phyloP scores from a whole-genome alignment of 2,113 vertebrate genomes.

The Silurus asotus region DNA sequence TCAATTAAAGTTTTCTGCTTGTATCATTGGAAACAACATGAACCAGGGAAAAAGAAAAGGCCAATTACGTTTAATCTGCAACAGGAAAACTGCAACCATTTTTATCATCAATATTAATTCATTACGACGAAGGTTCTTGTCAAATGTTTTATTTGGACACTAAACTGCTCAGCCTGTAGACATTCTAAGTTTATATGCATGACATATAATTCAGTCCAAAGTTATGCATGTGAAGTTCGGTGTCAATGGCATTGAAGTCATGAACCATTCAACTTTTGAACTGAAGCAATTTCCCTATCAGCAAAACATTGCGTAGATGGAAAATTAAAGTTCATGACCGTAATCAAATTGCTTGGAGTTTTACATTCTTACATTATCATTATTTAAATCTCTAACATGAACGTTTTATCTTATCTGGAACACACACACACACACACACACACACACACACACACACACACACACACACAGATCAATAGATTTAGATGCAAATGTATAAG shows the following conservation, averaged over 20 bases:
- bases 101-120: not conserved
- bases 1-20: not conserved
- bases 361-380: not conserved
- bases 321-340: not conserved
- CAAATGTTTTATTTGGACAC: not conserved
- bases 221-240: not conserved
- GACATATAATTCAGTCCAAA: not conserved
- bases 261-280: not conserved
- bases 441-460: too few relatives aligned
- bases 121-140: not conserved
- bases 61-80: not conserved
- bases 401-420: not conserved
- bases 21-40: not conserved
- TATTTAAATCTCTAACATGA: not conserved
- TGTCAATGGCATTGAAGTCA: not conserved
- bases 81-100: not conserved
- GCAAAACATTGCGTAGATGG: not conserved
- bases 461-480: not conserved
- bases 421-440: too few relatives aligned
- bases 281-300: not conserved
- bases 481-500: not conserved
- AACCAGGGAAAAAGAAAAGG: not conserved
- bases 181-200: not conserved
- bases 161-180: not conserved
- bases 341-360: not conserved